phyloP scores from a whole-genome alignment of 2,113 vertebrate genomes.

The Tylochromis polylepis region DNA sequence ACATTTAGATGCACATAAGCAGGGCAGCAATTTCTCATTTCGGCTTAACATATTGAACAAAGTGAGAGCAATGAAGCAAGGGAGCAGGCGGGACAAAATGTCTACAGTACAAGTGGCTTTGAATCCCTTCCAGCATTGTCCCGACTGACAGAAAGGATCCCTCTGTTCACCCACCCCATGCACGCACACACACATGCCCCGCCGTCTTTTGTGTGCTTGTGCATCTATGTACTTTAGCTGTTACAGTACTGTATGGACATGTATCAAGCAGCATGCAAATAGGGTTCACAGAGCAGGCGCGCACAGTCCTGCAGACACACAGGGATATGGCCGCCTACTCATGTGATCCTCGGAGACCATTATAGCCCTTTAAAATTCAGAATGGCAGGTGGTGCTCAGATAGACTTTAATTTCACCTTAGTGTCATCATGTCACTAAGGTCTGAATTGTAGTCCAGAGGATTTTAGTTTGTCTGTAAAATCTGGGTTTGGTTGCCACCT shows the following conservation, averaged over 20 bases:
- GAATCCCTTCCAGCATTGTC: constrained; percentile 73
- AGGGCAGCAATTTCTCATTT: constrained; percentile 6
- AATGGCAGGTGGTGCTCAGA: neutral
- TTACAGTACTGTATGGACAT: constrained; percentile 11
- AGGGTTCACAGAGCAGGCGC: constrained; percentile 39
- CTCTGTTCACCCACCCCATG: constrained; percentile 63
- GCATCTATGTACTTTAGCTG: constrained; percentile 20
- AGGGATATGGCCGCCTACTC: neutral
- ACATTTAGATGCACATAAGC: neutral
- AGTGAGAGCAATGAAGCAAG: constrained; percentile 29
- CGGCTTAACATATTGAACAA: constrained; percentile 14
- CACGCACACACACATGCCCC: neutral
- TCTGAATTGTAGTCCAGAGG: neutral
- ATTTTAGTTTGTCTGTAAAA: neutral
- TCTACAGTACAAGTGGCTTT: constrained; percentile 63
- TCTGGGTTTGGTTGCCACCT: neutral
- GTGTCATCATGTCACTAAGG: neutral
- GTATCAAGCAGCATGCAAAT: constrained; percentile 26
- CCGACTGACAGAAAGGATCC: constrained; percentile 66
- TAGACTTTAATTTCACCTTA: constrained; percentile 11
- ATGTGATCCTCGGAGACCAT: neutral
- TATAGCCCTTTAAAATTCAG: constrained; percentile 2
- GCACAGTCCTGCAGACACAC: neutral
- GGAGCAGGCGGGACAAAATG: constrained; percentile 45
- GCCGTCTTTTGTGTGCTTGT: constrained; percentile 10